Percentiles rank a stretch among this genome's conserved stretches.
phyloP scores from a whole-genome alignment of 2,113 vertebrate genomes.

The Catharus minimus region DNA sequence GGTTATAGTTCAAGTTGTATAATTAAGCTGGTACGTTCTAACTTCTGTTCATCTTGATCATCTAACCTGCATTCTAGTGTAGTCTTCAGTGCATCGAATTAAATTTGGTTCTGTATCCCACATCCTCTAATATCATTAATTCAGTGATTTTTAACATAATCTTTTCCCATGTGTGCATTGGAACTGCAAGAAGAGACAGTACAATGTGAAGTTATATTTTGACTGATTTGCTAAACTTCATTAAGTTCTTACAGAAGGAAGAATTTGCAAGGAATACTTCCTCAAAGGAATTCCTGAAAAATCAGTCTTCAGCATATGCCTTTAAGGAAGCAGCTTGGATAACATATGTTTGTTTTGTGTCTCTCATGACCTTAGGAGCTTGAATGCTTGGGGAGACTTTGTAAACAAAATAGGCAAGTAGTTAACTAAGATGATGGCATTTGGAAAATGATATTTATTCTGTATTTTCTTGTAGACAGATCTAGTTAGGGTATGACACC shows the following conservation, averaged over 20 bases:
- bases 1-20: not conserved
- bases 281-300: not conserved
- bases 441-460: not conserved
- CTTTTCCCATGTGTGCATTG: not conserved
- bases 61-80: not conserved
- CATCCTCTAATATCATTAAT: no score
- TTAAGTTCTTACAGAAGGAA: not conserved
- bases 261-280: not conserved
- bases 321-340: not conserved
- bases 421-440: not conserved
- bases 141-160: not conserved
- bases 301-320: not conserved
- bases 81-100: not conserved
- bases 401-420: not conserved
- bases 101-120: no score
- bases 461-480: not conserved
- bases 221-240: not conserved
- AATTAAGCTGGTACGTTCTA: not conserved
- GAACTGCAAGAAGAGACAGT: not conserved
- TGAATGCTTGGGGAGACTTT: not conserved
- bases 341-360: not conserved
- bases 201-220: not conserved
- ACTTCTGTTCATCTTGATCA: not conserved
- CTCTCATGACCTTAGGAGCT: not conserved
- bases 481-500: not conserved